Evolutionary conservation across 2,113 vertebrate genomes (phyloP).

Genomic region (Prietella phreatophila): DNA sequence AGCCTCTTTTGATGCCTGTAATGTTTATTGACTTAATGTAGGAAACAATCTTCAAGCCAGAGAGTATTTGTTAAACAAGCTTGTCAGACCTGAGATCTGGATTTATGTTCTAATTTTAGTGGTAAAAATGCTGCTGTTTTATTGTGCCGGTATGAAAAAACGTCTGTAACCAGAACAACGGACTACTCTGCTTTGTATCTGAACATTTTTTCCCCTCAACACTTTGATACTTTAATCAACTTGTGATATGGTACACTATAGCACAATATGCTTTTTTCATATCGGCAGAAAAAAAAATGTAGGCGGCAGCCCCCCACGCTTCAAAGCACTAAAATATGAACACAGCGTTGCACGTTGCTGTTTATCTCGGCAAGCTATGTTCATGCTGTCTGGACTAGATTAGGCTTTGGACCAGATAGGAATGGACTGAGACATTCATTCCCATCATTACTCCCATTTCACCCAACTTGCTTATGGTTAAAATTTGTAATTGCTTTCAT

Average conservation of each 20-base stretch:
- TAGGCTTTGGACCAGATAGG: background rate
- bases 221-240: too few relatives aligned
- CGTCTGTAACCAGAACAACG: background rate
- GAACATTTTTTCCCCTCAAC: background rate
- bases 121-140: background rate
- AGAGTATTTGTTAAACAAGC: background rate
- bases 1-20: background rate
- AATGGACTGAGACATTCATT: background rate
- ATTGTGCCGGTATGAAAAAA: background rate
- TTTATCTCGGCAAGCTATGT: background rate
- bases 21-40: background rate
- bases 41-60: background rate
- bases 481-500: background rate
- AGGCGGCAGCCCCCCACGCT: too few relatives aligned
- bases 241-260: background rate
- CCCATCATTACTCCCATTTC: background rate
- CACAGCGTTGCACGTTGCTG: background rate
- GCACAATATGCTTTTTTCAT: background rate
- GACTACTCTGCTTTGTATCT: background rate
- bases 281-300: background rate
- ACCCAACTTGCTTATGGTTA: background rate
- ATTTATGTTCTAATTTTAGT: background rate
- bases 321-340: background rate
- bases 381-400: background rate
- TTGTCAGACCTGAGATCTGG: background rate